Evolutionary conservation across 2,797 vertebrate species (phyloP).

Genomic region (Aeoliscus strigatus): DNA sequence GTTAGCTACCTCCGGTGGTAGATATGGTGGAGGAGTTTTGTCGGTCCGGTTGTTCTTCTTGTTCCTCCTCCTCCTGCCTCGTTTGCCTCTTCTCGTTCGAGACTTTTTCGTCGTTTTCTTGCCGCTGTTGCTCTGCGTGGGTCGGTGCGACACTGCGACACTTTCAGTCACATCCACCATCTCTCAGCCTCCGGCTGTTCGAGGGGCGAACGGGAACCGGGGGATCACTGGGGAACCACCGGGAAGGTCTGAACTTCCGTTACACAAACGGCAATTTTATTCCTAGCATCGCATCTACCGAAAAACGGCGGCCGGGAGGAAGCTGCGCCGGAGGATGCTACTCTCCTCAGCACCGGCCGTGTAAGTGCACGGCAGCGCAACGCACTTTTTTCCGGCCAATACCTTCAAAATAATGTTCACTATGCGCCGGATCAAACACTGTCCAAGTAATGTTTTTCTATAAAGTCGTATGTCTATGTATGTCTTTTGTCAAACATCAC

Average conservation of each 20-base stretch:
- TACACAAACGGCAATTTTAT: accelerated
- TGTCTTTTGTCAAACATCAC: too few species aligned
- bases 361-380: accelerated
- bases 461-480: too few species aligned
- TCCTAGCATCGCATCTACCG: background rate
- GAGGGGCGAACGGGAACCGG: too few species aligned
- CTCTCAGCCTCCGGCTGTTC: background rate
- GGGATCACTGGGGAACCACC: background rate
- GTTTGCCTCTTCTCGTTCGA: slow-evolving; percentile 74
- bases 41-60: slow-evolving; percentile 75
- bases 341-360: slow-evolving; percentile 54
- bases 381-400: slow-evolving; percentile 8
- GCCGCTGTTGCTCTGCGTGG: slow-evolving; percentile 28
- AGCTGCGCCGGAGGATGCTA: slow-evolving; percentile 31
- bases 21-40: slow-evolving; percentile 85
- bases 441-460: too few species aligned
- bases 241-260: background rate
- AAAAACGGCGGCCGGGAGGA: background rate
- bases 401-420: slow-evolving; percentile 25
- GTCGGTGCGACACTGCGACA: slow-evolving; percentile 34
- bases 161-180: slow-evolving; percentile 51
- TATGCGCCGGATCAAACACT: too few species aligned
- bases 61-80: slow-evolving; percentile 77
- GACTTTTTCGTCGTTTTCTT: slow-evolving; percentile 64
- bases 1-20: slow-evolving; percentile 86